phyloP scores from a whole-genome alignment of 2,797 vertebrate genomes.

The Echiichthys vipera region DNA sequence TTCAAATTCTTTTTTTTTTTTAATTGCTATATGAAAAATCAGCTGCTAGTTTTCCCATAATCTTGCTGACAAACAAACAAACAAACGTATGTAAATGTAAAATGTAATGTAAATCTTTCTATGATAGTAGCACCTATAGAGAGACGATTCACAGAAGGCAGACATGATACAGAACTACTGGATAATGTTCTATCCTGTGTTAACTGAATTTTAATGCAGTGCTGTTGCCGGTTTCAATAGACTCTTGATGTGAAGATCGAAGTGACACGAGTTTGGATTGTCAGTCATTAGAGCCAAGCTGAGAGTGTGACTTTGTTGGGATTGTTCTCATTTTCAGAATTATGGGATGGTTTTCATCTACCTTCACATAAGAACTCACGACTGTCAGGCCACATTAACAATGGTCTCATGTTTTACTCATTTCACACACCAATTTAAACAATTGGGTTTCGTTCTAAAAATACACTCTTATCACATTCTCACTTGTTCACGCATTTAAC shows the following conservation, averaged over 20 bases:
- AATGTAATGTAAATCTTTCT: not conserved
- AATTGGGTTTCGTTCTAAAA: constrained; percentile 5
- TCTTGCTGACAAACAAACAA: too few relatives aligned
- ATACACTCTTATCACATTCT: not conserved
- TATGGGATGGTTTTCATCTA: not conserved
- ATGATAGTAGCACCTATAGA: not conserved
- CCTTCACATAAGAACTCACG: not conserved
- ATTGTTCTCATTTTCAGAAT: constrained; percentile 37
- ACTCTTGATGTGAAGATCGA: constrained; percentile 18
- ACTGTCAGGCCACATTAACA: constrained; percentile 12
- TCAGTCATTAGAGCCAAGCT: not conserved
- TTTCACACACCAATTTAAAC: constrained; percentile 29
- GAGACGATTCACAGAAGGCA: not conserved
- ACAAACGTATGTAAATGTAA: too few relatives aligned
- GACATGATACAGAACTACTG: not conserved
- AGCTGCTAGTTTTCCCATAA: too few relatives aligned
- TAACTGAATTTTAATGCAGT: not conserved
- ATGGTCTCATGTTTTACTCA: constrained; percentile 1
- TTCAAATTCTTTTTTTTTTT: too few relatives aligned
- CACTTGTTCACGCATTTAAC: not conserved
- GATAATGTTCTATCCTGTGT: not conserved
- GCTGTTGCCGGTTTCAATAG: constrained; percentile 26
- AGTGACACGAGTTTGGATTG: constrained; percentile 1
- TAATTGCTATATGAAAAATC: too few relatives aligned
- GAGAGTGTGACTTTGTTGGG: constrained; percentile 32